These are phyloP conservation scores for Diplodus puntazzo DNA, from an alignment of 2,797 vertebrate species.

Conservation along the genomic window DNA sequence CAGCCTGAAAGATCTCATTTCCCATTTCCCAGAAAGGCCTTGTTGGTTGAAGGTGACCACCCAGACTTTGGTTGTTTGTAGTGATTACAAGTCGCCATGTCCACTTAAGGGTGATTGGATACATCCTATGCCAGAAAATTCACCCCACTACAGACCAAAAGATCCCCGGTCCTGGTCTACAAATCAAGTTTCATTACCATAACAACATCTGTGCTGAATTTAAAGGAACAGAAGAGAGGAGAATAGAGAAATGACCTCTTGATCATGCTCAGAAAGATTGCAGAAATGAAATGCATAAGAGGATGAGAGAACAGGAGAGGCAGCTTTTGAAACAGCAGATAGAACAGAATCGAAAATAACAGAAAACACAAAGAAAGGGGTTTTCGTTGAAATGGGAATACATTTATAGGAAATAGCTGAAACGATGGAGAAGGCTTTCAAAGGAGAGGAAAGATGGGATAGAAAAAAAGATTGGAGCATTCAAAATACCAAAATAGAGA, in stretches of 20 bases:
- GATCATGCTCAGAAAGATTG: conserved; percentile 22
- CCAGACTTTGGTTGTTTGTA: conserved; percentile 38
- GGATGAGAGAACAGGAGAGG: background rate
- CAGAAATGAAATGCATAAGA: conserved; percentile 26
- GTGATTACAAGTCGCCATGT: conserved; percentile 50
- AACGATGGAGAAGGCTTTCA: conserved; percentile 18
- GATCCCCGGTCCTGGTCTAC: background rate
- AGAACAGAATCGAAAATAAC: conserved; percentile 39
- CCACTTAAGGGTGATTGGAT: conserved; percentile 58
- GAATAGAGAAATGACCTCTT: conserved; percentile 14
- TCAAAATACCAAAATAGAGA: conserved; percentile 7
- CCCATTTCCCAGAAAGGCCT: conserved; percentile 52
- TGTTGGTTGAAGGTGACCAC: conserved; percentile 48
- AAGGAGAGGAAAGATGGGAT: background rate
- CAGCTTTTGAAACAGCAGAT: conserved; percentile 33
- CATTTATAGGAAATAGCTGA: conserved; percentile 20
- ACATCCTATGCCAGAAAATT: conserved; percentile 46
- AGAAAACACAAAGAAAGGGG: conserved; percentile 19
- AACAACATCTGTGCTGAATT: conserved; percentile 36
- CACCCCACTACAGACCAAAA: conserved; percentile 22
- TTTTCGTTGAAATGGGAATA: conserved; percentile 37
- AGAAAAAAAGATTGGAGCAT: conserved; percentile 1
- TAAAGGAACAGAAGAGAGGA: conserved; percentile 7
- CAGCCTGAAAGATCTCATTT: conserved; percentile 47
- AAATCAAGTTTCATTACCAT: conserved; percentile 34